Conservation (phyloP, 2,888 invertebrate genomes). For the Argyra leucocephala region DNA sequence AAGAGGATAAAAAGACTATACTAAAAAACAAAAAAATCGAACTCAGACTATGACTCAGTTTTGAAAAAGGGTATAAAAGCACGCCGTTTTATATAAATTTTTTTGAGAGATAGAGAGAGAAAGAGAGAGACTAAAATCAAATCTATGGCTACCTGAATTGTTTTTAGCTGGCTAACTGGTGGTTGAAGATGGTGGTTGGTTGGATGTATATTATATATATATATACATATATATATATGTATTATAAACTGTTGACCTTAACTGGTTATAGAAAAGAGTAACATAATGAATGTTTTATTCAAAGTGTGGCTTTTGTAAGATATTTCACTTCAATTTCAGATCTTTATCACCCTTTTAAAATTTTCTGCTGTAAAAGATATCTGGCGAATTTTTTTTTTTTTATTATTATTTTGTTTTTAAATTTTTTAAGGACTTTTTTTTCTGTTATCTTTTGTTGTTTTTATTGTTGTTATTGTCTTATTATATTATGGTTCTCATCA, state of each 20-base stretch:
- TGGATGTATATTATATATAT: no score
- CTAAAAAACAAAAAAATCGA: no score
- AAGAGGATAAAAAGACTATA: not conserved
- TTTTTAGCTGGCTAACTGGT: no score
- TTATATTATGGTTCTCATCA: not conserved
- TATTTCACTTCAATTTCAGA: conserved; percentile 4
- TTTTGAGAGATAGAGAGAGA: no score
- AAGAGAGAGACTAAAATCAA: no score
- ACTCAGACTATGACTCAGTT: no score
- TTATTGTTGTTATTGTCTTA: not conserved
- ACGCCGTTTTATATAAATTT: no score
- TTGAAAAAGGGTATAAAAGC: not conserved
- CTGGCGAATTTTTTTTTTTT: not conserved
- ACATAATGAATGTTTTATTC: not conserved
- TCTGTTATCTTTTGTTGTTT: not conserved
- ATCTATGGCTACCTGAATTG: no score
- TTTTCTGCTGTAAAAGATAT: not conserved
- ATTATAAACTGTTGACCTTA: conserved; percentile 1
- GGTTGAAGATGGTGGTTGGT: no score
- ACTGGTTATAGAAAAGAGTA: not conserved
- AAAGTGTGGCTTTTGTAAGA: not conserved
- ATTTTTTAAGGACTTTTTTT: not conserved
- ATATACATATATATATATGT: no score
- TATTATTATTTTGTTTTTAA: no score
- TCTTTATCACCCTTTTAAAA: conserved; percentile 6